phyloP scores from a whole-genome alignment of 2,888 invertebrate species.

The Andrena bucephala region DNA sequence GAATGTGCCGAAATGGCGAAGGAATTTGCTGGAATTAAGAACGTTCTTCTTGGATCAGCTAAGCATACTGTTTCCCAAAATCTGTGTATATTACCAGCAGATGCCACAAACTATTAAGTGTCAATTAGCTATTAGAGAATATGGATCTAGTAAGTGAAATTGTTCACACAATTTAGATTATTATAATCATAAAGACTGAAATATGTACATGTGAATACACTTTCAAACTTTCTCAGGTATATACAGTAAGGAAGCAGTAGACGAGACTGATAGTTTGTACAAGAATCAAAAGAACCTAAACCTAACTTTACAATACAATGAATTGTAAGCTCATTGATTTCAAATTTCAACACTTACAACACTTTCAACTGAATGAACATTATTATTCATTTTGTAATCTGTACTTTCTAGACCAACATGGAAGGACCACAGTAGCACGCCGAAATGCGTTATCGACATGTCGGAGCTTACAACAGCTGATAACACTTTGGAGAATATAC shows the following conservation, averaged over 20 bases:
- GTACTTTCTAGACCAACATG: slow-evolving; percentile 77
- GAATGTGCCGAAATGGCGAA: slow-evolving; percentile 90
- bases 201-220: neutral
- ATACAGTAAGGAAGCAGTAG: slow-evolving; percentile 83
- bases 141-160: slow-evolving; percentile 85
- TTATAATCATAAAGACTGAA: neutral
- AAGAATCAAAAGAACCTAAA: slow-evolving; percentile 87
- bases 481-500: slow-evolving; percentile 87
- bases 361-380: slow-evolving; percentile 1
- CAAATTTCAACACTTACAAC: slow-evolving; percentile 7
- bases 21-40: slow-evolving; percentile 87
- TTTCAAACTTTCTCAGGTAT: slow-evolving; percentile 73
- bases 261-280: slow-evolving; percentile 79
- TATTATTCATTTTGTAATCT: slow-evolving; percentile 22
- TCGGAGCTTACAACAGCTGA: slow-evolving; percentile 80
- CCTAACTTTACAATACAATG: slow-evolving; percentile 87
- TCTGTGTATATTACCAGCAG: slow-evolving; percentile 83
- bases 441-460: slow-evolving; percentile 81
- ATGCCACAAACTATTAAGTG: slow-evolving; percentile 84
- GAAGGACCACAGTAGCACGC: slow-evolving; percentile 74
- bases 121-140: slow-evolving; percentile 89
- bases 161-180: neutral
- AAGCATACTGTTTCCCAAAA: slow-evolving; percentile 85
- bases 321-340: slow-evolving; percentile 84
- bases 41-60: slow-evolving; percentile 88